phyloP scores from a whole-genome alignment of 2,888 invertebrate species.

The Chouioia cunea region DNA sequence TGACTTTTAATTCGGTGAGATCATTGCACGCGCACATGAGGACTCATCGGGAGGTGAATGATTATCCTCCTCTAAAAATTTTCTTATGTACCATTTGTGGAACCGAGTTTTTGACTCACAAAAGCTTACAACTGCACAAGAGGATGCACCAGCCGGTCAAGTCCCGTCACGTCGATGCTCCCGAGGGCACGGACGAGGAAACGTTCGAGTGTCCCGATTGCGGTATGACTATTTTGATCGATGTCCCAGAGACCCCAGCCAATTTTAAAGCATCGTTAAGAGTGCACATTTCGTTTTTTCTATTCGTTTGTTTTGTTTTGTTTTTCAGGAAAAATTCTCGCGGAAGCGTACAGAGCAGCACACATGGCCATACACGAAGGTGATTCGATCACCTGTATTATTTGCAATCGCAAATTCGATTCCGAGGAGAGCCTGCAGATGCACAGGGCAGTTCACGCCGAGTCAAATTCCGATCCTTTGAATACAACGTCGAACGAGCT shows the following conservation, averaged over 20 bases:
- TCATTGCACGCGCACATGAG: slow-evolving; percentile 76
- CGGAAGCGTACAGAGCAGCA: slow-evolving; percentile 71
- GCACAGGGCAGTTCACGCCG: slow-evolving; percentile 79
- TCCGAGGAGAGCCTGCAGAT: slow-evolving; percentile 76
- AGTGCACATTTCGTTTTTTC: neutral
- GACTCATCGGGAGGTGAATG: slow-evolving; percentile 68
- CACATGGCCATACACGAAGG: slow-evolving; percentile 79
- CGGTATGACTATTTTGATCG: slow-evolving; percentile 56
- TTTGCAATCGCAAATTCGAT: slow-evolving; percentile 81
- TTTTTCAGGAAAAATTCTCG: slow-evolving; percentile 61
- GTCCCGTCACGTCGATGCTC: slow-evolving; percentile 69
- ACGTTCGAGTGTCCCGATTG: slow-evolving; percentile 65
- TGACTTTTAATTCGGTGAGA: slow-evolving; percentile 67
- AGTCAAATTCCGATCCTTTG: slow-evolving; percentile 52
- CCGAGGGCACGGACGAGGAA: slow-evolving; percentile 61
- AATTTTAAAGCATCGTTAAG: too few species aligned
- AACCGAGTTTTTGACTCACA: slow-evolving; percentile 77
- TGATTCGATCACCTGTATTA: slow-evolving; percentile 72
- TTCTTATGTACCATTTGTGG: slow-evolving; percentile 77
- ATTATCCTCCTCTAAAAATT: slow-evolving; percentile 58
- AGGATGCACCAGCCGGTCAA: slow-evolving; percentile 81
- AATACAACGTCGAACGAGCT: slow-evolving; percentile 45
- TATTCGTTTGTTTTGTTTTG: too few species aligned
- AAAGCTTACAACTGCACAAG: slow-evolving; percentile 77
- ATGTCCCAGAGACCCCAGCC: too few species aligned